Evolutionary conservation across 2,888 invertebrate genomes (phyloP).

Genomic region (Synergus umbraculus): DNA sequence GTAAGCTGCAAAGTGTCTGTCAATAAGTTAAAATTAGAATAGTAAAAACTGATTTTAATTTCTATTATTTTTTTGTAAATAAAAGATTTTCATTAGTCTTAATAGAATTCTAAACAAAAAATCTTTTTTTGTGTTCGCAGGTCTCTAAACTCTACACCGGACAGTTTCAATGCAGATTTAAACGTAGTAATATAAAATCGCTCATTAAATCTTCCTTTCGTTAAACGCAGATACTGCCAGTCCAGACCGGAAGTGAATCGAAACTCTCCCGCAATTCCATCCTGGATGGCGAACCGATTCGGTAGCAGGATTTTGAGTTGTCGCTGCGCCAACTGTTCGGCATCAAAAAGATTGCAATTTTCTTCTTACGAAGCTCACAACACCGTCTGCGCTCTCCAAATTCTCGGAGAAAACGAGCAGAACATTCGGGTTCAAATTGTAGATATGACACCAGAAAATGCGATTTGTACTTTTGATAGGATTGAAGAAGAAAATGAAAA

Average conservation of each 20-base stretch:
- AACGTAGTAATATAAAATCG: constrained; percentile 70
- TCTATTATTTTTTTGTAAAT: background rate
- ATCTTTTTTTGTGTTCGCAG: constrained; percentile 66
- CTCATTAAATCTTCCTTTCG: constrained; percentile 47
- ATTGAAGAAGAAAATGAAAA: constrained; percentile 9
- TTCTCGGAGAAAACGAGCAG: background rate
- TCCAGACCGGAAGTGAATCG: constrained; percentile 50
- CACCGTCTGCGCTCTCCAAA: background rate
- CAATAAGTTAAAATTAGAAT: background rate
- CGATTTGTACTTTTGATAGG: background rate
- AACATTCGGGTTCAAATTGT: background rate
- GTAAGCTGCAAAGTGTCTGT: too few relatives aligned
- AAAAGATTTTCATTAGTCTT: background rate
- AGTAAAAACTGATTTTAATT: background rate
- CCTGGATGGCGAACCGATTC: constrained; percentile 15
- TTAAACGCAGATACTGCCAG: constrained; percentile 58
- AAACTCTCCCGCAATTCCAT: constrained; percentile 18
- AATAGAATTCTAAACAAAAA: constrained; percentile 16
- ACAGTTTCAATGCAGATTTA: constrained; percentile 73
- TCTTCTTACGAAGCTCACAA: background rate
- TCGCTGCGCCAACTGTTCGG: background rate
- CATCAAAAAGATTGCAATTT: background rate
- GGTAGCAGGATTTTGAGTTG: background rate
- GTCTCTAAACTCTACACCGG: constrained; percentile 73
- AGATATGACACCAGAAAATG: background rate